A percentile compares a stretch with the other conserved stretches of the same genome.
These are phyloP conservation scores for Morelia viridis DNA, from an alignment of 2,797 vertebrate genomes.

Conservation along the genomic window DNA sequence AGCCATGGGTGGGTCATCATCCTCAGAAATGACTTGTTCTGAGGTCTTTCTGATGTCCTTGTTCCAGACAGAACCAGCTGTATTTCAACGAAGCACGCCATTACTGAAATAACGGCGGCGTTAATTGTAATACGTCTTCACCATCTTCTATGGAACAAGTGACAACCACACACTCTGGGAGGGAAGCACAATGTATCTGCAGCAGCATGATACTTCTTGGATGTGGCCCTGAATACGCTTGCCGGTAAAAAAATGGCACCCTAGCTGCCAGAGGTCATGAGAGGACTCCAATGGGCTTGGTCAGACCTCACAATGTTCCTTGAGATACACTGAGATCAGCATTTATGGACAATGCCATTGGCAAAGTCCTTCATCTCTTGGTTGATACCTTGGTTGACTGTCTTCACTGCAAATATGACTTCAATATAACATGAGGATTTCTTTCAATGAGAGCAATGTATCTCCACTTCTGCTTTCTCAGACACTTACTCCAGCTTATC, in stretches of 20 bases:
- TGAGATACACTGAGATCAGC: neutral
- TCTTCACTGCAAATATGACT: neutral
- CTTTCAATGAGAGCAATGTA: neutral
- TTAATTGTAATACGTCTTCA: neutral
- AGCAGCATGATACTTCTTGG: neutral
- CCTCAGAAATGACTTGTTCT: neutral
- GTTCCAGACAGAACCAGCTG: neutral
- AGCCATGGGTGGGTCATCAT: neutral
- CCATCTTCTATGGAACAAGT: neutral
- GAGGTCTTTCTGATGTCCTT: neutral
- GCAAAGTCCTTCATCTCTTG: neutral
- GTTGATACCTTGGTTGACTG: neutral
- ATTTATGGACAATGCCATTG: neutral
- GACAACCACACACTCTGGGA: neutral
- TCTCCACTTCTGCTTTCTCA: neutral
- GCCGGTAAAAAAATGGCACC: too few species aligned
- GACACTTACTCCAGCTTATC: neutral
- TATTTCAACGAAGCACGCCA: neutral
- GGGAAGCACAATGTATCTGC: neutral
- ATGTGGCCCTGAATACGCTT: neutral
- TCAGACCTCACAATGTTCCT: neutral
- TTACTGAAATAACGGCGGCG: neutral
- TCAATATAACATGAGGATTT: neutral
- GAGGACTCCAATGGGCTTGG: neutral
- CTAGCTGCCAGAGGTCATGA: neutral